These are phyloP conservation scores for Pseudonaja textilis DNA, from an alignment of 2,113 vertebrate genomes.

Conservation along the genomic window DNA sequence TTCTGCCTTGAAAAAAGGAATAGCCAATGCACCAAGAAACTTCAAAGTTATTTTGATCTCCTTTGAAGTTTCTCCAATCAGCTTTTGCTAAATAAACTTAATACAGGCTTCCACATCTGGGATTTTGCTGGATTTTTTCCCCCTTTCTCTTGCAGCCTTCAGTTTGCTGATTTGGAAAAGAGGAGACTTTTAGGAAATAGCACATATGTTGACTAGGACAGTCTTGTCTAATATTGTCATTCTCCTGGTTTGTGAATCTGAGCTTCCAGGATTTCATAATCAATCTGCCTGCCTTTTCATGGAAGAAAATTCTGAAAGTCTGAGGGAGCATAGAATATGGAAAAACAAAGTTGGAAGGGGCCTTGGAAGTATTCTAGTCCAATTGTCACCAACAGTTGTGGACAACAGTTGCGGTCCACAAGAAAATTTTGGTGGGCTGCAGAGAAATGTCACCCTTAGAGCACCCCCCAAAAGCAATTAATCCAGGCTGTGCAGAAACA, in stretches of 20 bases:
- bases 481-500: too few species aligned
- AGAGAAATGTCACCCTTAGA: too few species aligned
- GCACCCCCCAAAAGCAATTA: too few species aligned
- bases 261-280: neutral
- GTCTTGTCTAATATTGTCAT: neutral
- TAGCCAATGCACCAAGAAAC: neutral
- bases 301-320: neutral
- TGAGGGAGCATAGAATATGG: neutral
- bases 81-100: conserved; percentile 22
- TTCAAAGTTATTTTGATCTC: conserved; percentile 25
- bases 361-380: neutral
- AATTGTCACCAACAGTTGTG: too few species aligned
- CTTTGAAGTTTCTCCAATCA: conserved; percentile 15
- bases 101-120: neutral
- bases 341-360: neutral
- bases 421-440: too few species aligned
- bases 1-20: neutral
- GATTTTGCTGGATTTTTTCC: neutral
- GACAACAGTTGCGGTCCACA: too few species aligned
- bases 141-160: neutral
- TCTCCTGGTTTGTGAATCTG: neutral
- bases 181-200: neutral
- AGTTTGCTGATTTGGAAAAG: neutral
- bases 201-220: neutral
- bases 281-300: too few species aligned